These are phyloP conservation scores for Drosophila rellima DNA, from an alignment of 2,888 invertebrate genomes.

Conservation along the genomic window DNA sequence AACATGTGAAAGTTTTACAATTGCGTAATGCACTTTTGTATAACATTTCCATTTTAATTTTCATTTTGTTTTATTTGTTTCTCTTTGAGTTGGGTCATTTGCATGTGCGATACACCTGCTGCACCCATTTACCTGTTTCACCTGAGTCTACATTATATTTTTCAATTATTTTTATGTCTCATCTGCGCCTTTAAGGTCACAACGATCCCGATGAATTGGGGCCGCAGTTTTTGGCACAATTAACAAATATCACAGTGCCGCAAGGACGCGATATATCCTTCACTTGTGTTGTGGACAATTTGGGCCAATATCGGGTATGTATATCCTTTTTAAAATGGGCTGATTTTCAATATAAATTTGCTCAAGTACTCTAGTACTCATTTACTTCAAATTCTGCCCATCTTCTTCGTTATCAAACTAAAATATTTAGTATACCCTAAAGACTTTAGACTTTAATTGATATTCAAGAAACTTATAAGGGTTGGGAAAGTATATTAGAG, in stretches of 20 bases:
- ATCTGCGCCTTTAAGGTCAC: slow-evolving; percentile 88
- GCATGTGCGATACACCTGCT: slow-evolving; percentile 18
- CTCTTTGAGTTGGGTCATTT: slow-evolving; percentile 15
- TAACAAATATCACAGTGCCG: slow-evolving; percentile 94
- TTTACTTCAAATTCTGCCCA: no score
- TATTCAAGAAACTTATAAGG: no score
- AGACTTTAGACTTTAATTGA: no score
- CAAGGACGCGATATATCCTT: slow-evolving; percentile 95
- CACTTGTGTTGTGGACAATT: slow-evolving; percentile 96
- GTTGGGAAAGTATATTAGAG: no score
- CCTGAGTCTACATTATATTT: slow-evolving; percentile 26
- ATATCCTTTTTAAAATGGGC: background rate
- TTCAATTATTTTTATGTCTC: slow-evolving; percentile 14
- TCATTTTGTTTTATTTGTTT: slow-evolving; percentile 11
- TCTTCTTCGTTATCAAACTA: no score
- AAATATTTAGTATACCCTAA: no score
- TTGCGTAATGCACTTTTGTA: slow-evolving; percentile 26
- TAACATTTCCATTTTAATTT: slow-evolving; percentile 13
- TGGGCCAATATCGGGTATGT: slow-evolving; percentile 94
- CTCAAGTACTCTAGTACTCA: no score
- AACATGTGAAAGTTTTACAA: slow-evolving; percentile 5
- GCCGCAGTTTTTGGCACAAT: slow-evolving; percentile 93
- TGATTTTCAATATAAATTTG: background rate
- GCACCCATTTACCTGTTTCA: slow-evolving; percentile 14
- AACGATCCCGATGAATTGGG: slow-evolving; percentile 88